phyloP scores from a whole-genome alignment of 1,140 invertebrate genomes.

The Zaprionus inermis region DNA sequence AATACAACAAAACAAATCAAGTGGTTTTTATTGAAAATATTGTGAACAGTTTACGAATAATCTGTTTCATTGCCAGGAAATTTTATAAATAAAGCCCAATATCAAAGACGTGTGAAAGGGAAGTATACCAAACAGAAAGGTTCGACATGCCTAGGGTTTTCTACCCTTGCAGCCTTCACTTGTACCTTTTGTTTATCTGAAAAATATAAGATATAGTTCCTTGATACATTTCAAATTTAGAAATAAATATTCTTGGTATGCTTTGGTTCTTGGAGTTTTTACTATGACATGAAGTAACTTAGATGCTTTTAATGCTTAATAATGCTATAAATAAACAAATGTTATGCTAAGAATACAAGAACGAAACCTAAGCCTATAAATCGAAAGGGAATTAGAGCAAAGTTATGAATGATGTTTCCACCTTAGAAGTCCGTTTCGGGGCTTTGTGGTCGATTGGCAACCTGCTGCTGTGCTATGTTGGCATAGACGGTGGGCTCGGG shows the following conservation, averaged over 20 bases:
- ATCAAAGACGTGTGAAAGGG: too few relatives aligned
- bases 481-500: not conserved
- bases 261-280: not conserved
- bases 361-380: slow-evolving; percentile 5
- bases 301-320: slow-evolving; percentile 5
- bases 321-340: slow-evolving; percentile 44
- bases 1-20: slow-evolving; percentile 9
- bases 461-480: slow-evolving; percentile 14
- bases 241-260: not conserved
- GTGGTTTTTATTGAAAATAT: not conserved
- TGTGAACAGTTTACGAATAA: too few relatives aligned
- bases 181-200: too few relatives aligned
- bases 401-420: not conserved
- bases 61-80: too few relatives aligned
- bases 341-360: slow-evolving; percentile 26
- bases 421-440: slow-evolving; percentile 78
- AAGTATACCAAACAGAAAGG: too few relatives aligned
- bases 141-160: too few relatives aligned
- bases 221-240: too few relatives aligned
- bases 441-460: slow-evolving; percentile 67
- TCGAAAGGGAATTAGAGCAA: slow-evolving; percentile 41
- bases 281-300: slow-evolving; percentile 7
- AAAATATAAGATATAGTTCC: too few relatives aligned
- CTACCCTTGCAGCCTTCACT: too few relatives aligned
- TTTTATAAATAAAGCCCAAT: too few relatives aligned